phyloP scores from a whole-genome alignment of 2,888 invertebrate species.

The Phyto melanocephala region DNA sequence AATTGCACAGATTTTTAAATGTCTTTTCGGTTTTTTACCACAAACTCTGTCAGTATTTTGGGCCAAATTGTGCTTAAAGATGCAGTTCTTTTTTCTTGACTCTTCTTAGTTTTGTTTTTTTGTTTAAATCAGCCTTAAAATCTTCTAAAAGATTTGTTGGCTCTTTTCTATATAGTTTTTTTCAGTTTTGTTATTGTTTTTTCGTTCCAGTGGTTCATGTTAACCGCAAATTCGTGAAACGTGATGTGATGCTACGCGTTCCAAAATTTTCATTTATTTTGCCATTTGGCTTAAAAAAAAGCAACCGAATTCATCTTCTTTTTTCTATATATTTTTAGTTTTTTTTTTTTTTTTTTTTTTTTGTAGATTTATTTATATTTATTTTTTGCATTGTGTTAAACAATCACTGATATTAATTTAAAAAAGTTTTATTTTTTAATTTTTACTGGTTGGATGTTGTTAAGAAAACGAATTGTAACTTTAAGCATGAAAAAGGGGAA shows the following conservation, averaged over 20 bases:
- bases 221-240: slow-evolving; percentile 66
- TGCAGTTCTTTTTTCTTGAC: background rate
- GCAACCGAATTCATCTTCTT: slow-evolving; percentile 10
- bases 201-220: slow-evolving; percentile 22
- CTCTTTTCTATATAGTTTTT: too few relatives aligned
- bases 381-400: slow-evolving; percentile 37
- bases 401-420: slow-evolving; percentile 54
- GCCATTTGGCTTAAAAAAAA: slow-evolving; percentile 43
- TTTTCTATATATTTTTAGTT: background rate
- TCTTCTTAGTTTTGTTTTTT: slow-evolving; percentile 12
- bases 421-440: slow-evolving; percentile 2
- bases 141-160: slow-evolving; percentile 54
- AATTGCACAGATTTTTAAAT: slow-evolving; percentile 45
- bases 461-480: background rate
- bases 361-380: slow-evolving; percentile 44
- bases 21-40: slow-evolving; percentile 21
- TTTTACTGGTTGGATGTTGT: slow-evolving; percentile 2
- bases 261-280: slow-evolving; percentile 58
- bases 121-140: slow-evolving; percentile 44
- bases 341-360: slow-evolving; percentile 20
- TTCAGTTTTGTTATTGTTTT: slow-evolving; percentile 23
- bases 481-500: slow-evolving; percentile 33
- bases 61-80: slow-evolving; percentile 50
- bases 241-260: slow-evolving; percentile 64
- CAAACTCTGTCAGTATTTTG: slow-evolving; percentile 38